A percentile compares a stretch with the other conserved stretches of the same genome.
Conservation (phyloP, 2,888 invertebrate genomes). For the Acleris cristana region DNA sequence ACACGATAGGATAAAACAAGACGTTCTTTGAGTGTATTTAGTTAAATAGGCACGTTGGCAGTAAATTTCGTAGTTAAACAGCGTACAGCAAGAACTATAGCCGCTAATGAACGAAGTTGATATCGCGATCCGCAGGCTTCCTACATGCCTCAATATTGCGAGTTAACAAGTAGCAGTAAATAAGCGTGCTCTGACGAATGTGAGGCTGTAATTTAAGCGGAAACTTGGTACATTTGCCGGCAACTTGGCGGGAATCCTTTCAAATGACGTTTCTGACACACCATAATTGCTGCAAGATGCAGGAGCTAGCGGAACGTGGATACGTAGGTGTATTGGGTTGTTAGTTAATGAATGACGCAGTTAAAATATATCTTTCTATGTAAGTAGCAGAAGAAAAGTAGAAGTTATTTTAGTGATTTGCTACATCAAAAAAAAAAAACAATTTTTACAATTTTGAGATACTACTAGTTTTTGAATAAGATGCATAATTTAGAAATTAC, state of each 20-base stretch:
- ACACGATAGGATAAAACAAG: too few relatives aligned
- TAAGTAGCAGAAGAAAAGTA: too few relatives aligned
- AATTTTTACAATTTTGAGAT: too few relatives aligned
- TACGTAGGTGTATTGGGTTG: neutral
- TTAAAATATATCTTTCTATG: too few relatives aligned
- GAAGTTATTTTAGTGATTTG: too few relatives aligned
- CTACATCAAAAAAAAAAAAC: too few relatives aligned
- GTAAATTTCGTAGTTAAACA: slow-evolving; percentile 10
- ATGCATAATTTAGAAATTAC: too few relatives aligned
- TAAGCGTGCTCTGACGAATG: slow-evolving; percentile 44
- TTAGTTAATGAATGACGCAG: neutral
- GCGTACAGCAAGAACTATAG: slow-evolving; percentile 29
- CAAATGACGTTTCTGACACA: slow-evolving; percentile 47
- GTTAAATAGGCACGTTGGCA: slow-evolving; percentile 1
- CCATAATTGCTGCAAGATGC: slow-evolving; percentile 15
- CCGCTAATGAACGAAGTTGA: slow-evolving; percentile 37
- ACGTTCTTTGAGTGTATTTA: too few relatives aligned
- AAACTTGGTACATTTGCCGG: slow-evolving; percentile 42
- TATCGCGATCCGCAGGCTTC: slow-evolving; percentile 22
- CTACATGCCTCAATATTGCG: slow-evolving; percentile 31
- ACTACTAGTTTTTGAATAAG: too few relatives aligned
- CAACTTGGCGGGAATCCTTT: slow-evolving; percentile 49
- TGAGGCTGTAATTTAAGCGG: slow-evolving; percentile 45
- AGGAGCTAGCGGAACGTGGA: neutral
- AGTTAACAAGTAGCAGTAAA: slow-evolving; percentile 39